Evolutionary conservation across 2,888 invertebrate species (phyloP).

Genomic region (Isotomurus palustris): DNA sequence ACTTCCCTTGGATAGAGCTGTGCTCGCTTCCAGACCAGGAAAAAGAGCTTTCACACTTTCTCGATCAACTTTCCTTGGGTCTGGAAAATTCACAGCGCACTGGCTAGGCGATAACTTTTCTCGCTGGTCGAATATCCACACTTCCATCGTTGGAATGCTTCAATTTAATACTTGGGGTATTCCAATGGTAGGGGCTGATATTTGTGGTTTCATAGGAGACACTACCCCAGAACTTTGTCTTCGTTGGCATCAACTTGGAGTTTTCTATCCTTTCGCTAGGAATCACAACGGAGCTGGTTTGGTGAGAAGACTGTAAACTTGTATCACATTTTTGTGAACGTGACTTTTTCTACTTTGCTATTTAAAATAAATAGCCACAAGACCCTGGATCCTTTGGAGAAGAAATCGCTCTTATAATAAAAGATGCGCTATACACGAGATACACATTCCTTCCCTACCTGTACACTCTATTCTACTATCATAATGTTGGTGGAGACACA

Average conservation of each 20-base stretch:
- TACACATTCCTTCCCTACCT: slow-evolving; percentile 72
- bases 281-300: slow-evolving; percentile 48
- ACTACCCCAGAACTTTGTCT: slow-evolving; percentile 52
- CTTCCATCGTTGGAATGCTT: slow-evolving; percentile 47
- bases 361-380: slow-evolving; percentile 58
- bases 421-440: slow-evolving; percentile 60
- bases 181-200: slow-evolving; percentile 46
- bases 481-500: slow-evolving; percentile 59
- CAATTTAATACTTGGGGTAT: slow-evolving; percentile 50
- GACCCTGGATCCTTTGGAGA: slow-evolving; percentile 74
- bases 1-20: background rate
- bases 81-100: slow-evolving; percentile 59
- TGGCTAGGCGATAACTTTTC: slow-evolving; percentile 33
- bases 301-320: slow-evolving; percentile 10
- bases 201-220: slow-evolving; percentile 46
- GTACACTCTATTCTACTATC: slow-evolving; percentile 71
- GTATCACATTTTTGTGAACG: background rate
- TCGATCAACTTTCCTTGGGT: slow-evolving; percentile 70
- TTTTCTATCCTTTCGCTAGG: slow-evolving; percentile 52
- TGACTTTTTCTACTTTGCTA: too few species aligned
- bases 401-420: slow-evolving; percentile 62
- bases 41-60: slow-evolving; percentile 72
- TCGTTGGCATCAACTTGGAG: slow-evolving; percentile 53
- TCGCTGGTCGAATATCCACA: slow-evolving; percentile 46
- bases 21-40: background rate